Percentiles rank a stretch among this genome's conserved stretches.
Conservation (phyloP, 2,797 vertebrate species). For the Neoniphon sammara region DNA sequence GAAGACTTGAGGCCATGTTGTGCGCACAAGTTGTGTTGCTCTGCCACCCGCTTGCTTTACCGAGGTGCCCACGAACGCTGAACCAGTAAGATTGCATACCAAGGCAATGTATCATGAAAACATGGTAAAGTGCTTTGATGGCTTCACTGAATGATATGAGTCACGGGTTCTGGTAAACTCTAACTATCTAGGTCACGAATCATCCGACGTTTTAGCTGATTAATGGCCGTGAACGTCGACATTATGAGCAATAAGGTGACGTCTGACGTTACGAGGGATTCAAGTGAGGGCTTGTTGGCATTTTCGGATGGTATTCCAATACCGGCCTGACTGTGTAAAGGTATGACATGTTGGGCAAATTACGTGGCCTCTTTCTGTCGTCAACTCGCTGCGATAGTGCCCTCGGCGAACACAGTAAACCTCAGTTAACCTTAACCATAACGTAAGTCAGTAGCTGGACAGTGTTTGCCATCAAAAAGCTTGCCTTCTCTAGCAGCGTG, state of each 20-base stretch:
- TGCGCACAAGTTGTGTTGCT: neutral
- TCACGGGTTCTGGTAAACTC: constrained; percentile 57
- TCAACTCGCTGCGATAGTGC: constrained; percentile 7
- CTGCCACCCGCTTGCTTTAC: constrained; percentile 6
- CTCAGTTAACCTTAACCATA: constrained; percentile 3
- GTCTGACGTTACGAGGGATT: neutral
- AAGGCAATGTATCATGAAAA: constrained; percentile 56
- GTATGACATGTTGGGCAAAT: constrained; percentile 36
- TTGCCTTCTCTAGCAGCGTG: too few relatives aligned
- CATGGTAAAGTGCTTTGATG: constrained; percentile 19
- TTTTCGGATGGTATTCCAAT: neutral
- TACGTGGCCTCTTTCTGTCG: constrained; percentile 51
- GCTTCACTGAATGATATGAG: constrained; percentile 44
- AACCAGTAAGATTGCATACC: constrained; percentile 53
- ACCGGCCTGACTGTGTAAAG: constrained; percentile 1
- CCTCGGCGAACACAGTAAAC: too few relatives aligned
- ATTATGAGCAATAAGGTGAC: neutral
- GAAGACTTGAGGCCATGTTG: neutral
- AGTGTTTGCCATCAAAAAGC: neutral
- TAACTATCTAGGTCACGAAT: neutral
- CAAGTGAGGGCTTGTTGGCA: rapidly evolving
- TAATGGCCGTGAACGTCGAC: neutral
- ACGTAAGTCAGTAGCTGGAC: constrained; percentile 5
- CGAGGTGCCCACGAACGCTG: neutral
- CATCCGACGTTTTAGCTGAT: neutral